Evolutionary conservation across 2,113 vertebrate species (phyloP), one percentile per base, ranked within the genome.

Genomic region (Diglossa brunneiventris): DNA sequence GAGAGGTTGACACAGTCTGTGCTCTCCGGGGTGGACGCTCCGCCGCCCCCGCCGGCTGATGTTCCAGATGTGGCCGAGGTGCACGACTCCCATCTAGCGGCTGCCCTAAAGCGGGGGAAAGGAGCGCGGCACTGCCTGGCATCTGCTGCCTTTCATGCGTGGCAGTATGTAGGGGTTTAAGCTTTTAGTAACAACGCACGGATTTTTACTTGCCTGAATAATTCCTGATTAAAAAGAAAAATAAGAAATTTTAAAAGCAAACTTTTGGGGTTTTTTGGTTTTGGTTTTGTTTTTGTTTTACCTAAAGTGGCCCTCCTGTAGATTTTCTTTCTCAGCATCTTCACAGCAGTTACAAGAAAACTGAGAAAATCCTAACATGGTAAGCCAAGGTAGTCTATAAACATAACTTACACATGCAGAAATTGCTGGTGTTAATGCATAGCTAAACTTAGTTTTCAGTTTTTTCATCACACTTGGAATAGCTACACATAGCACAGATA

Each of bases 51-150:
- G 55, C n/a, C 33, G 55, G 56, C 89, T 59, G 87, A 7, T 79
- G 70, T 44, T 85, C 90, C 94, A 93, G 81, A 67, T 88, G 87
- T 96, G 91, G 62, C 88, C 55, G 76, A 96, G 96, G 95, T 82
- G 87, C 95, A 24, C 31, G 21, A 50, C 68, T 56, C 15, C 94
- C 97, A 97, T 87, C 97, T 97, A 53, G 89, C 66, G 97, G 79
- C 62, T n/a, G 6, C 61, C 58, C 7, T 1, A 0, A 4, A 8
- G 58, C 3, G 16, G 21, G 30, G 82, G 27, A 37, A 26, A 26
- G 58, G 16, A 59, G n/a, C 6, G 17, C 6, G 12, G 3, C 27
- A 0, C 52, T 30, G 53, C 8, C 74, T n/a, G 72, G 13, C 58
- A 0, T 5, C 35, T 7, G 23, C 5, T 9, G 49, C 58, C 0